Evolutionary conservation across 2,888 invertebrate genomes (phyloP), one percentile per base, ranked within the genome.

Genomic region (Alloscopus bannaensis): DNA sequence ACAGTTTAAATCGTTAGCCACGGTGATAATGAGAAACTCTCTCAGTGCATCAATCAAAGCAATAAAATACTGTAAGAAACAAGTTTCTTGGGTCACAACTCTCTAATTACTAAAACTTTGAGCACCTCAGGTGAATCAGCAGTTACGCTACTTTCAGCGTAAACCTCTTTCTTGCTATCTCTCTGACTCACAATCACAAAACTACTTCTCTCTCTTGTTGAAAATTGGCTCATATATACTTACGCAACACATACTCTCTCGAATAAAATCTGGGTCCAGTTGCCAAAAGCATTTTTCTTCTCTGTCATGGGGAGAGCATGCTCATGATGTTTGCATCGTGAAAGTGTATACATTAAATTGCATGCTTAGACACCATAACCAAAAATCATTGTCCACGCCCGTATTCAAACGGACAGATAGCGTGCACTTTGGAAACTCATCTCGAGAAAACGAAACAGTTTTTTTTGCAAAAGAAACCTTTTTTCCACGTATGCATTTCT

Each of bases 331-430:
- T n/a, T 24, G 8, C 26, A 36, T 6, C n/a, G 16, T 50, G 47
- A n/a, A 47, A 47, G 18, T 11, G n/a, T n/a, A n/a, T 29, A 18
- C 24, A 69, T 78, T 70, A 68, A 64, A 79, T 79, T 73, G 79
- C 79, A 79, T 79, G 79, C 59, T 47, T 50, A 42, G 62, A 62
- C 55, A 42, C 55, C 52, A 79, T 79, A 79, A 79, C 62, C 29
- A 59, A 71, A 68, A 60, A 71, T 68, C 72, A 57, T 52, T 68
- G 72, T 79, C 68, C 72, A 72, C 72, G 68, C 68, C 62, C 72
- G 68, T 68, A 79, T 72, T 68, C 60, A 59, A 68, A 64, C 62
- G 22, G 79, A 79, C 79, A 79, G 72, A 68, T 79, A 79, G 79
- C 79, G 72, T 72, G 79, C 68, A 68, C n/a, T n/a, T n/a, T 50